Base-by-base conservation (phyloP, 2,888 invertebrate genomes). In the Selenia dentaria region DNA sequence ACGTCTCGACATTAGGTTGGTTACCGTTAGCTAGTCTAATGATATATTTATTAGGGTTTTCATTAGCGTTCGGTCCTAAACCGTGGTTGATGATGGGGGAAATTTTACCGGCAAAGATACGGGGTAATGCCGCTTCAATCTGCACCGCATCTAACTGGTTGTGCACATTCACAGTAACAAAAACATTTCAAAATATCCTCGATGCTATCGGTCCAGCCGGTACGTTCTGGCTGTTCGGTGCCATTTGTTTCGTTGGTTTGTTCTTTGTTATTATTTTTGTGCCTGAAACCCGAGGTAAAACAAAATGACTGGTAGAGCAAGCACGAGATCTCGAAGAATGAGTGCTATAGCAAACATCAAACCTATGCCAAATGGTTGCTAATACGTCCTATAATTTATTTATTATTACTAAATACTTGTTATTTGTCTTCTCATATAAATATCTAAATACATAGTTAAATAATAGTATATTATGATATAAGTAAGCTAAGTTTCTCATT, bases 81-180 rank as follows among this genome's bases (percentile, higher is more conserved):
- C 96, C 96, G 1, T 95, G 94, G 97, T 82, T 97, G 26, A 97
- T 97, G 97, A 96, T 97, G 96, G 97, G 97, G 28, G 97, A 97
- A 88, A 96, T 97, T 64, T 86, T 98, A 69, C 96, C 98, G 27
- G 94, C 95, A 0, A 96, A 95, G 83, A 96, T 98, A 55, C 93
- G 98, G 64, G 98, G 98, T 0, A 93, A 96, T 0, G 98, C 98
- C 0, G 97, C 98, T 13, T 97, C 97, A 0, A 92, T 98, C 28
- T 96, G 96, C 0, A 97, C 98, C 0, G 95, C 96, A 13, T 96
- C 97, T 79, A 98, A 97, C 77, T 98, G 97, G 97, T 76, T 94
- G n/a, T 97, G 96, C 75, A 97, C 97, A 1, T 97, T 97, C 79
- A 79, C 96, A 37, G 96, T 98, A 0, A 97, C 97, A 6, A 97